Conservation (phyloP, 2,888 invertebrate genomes). For the Mycalesis mineus region DNA sequence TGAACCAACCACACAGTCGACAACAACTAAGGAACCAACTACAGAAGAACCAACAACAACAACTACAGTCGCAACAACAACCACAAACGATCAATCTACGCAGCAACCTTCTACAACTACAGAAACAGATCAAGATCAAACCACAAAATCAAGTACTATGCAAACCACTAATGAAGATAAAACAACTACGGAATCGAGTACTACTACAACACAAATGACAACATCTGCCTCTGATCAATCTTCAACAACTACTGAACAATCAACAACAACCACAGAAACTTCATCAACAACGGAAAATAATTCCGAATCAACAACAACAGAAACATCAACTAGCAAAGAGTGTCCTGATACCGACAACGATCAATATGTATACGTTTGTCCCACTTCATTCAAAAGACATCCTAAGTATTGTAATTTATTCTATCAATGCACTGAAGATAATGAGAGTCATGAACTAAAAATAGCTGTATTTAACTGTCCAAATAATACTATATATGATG, state of each 20-base stretch:
- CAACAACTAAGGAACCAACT: conserved; percentile 17
- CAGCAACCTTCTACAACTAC: conserved; percentile 21
- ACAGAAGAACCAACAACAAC: conserved; percentile 33
- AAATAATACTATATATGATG: conserved; percentile 86
- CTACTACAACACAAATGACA: conserved; percentile 29
- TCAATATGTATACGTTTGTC: conserved; percentile 86
- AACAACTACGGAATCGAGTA: conserved; percentile 31
- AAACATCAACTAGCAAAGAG: conserved; percentile 49
- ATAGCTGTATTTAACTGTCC: conserved; percentile 87
- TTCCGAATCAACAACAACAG: conserved; percentile 36
- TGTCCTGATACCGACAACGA: conserved; percentile 81
- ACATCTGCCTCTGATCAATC: conserved; percentile 16
- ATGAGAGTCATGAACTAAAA: conserved; percentile 83
- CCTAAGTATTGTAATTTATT: conserved; percentile 90
- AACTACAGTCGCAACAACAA: conserved; percentile 12
- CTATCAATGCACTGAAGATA: conserved; percentile 87
- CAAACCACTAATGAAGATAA: conserved; percentile 8
- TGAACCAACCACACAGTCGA: conserved; percentile 15
- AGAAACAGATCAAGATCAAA: conserved; percentile 16
- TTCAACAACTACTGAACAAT: conserved; percentile 32
- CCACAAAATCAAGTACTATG: conserved; percentile 33
- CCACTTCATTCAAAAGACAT: conserved; percentile 89
- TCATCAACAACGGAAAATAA: conserved; percentile 32
- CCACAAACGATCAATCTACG: conserved; percentile 32
- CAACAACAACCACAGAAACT: conserved; percentile 28